A percentile compares a stretch with the other conserved stretches of the same genome.
phyloP scores from a whole-genome alignment of 2,888 invertebrate genomes.

The Anodontia alba region DNA sequence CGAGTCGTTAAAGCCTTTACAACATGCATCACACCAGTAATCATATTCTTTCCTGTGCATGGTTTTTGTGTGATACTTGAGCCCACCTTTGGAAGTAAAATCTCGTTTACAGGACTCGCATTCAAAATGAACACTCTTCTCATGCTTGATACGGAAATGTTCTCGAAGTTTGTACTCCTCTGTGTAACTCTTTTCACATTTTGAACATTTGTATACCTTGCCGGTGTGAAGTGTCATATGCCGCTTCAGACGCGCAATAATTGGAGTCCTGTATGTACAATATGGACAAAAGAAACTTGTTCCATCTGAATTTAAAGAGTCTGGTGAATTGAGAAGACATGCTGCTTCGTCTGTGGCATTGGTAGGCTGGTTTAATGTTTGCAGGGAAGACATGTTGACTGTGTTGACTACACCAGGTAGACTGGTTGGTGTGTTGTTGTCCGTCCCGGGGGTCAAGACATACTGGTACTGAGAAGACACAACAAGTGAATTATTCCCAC shows the following conservation, averaged over 20 bases:
- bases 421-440: not conserved
- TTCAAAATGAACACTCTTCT: slow-evolving; percentile 48
- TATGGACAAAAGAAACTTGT: slow-evolving; percentile 31
- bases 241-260: slow-evolving; percentile 30
- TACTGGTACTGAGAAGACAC: not conserved
- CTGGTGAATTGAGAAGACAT: not conserved
- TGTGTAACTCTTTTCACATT: slow-evolving; percentile 47
- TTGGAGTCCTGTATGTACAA: slow-evolving; percentile 44
- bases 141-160: slow-evolving; percentile 57
- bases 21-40: slow-evolving; percentile 55
- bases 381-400: not conserved
- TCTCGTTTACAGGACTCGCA: slow-evolving; percentile 52
- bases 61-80: slow-evolving; percentile 52
- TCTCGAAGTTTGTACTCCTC: slow-evolving; percentile 53
- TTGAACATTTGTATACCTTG: slow-evolving; percentile 40
- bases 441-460: not conserved
- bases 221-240: slow-evolving; percentile 56
- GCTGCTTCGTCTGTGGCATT: not conserved
- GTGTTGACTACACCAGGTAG: not conserved
- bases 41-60: slow-evolving; percentile 47
- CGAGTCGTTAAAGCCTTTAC: slow-evolving; percentile 53
- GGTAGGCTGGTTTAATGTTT: not conserved
- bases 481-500: too few species aligned
- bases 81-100: slow-evolving; percentile 59
- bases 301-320: not conserved